Evolutionary conservation across 2,797 vertebrate genomes (phyloP).

Genomic region (Peromyscus eremicus): DNA sequence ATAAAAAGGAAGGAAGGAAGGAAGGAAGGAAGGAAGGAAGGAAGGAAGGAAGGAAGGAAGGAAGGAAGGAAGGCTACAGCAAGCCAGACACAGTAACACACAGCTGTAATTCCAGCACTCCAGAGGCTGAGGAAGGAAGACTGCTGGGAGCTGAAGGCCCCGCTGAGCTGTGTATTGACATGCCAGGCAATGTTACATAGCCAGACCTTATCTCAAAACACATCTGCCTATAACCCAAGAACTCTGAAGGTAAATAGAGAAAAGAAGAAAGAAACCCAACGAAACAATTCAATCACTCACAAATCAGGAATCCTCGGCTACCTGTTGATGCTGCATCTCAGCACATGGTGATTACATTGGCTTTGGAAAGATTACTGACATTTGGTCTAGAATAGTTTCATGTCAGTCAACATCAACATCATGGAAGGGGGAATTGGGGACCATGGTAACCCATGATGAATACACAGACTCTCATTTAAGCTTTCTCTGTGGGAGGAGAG

Average conservation of each 20-base stretch:
- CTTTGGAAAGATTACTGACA: slow-evolving; percentile 54
- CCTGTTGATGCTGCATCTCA: slow-evolving; percentile 42
- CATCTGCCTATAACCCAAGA: background rate
- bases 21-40: no score
- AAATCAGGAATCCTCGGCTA: background rate
- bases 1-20: background rate
- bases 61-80: no score
- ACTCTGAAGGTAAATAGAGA: background rate
- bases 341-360: background rate
- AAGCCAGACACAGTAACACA: background rate
- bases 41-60: no score
- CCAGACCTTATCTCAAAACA: background rate
- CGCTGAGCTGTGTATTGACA: background rate
- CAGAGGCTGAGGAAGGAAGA: background rate
- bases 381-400: slow-evolving; percentile 54
- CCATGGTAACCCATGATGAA: background rate
- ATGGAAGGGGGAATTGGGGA: background rate
- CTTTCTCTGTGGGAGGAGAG: background rate
- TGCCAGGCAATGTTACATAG: background rate
- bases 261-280: background rate
- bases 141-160: background rate
- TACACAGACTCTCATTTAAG: background rate
- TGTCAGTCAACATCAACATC: slow-evolving; percentile 43
- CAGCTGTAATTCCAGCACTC: background rate
- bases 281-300: background rate